Evolutionary conservation across 2,797 vertebrate genomes (phyloP).

Genomic region (Okamejei kenojei): DNA sequence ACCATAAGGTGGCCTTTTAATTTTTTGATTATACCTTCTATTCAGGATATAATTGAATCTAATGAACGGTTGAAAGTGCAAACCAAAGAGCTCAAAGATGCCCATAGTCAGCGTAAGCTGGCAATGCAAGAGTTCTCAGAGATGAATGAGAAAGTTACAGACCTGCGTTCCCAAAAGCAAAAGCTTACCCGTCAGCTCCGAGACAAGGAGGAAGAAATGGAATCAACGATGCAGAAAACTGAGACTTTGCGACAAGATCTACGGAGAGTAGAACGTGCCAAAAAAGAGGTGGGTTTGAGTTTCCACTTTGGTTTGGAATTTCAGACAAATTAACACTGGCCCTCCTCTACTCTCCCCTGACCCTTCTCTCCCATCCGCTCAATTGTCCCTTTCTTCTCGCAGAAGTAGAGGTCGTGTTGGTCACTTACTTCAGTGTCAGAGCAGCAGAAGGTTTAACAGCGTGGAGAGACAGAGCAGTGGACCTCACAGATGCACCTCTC

Average conservation of each 20-base stretch:
- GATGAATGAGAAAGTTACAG: slow-evolving; percentile 87
- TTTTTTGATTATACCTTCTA: background rate
- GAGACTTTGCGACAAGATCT: slow-evolving; percentile 88
- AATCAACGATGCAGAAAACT: slow-evolving; percentile 80
- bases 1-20: background rate
- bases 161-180: slow-evolving; percentile 88
- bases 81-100: slow-evolving; percentile 94
- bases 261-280: slow-evolving; percentile 87
- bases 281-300: slow-evolving; percentile 84
- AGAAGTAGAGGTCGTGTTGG: background rate
- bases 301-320: background rate
- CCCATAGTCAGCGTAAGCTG: slow-evolving; percentile 90
- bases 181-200: slow-evolving; percentile 85
- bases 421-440: background rate
- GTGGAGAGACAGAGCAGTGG: background rate
- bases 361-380: background rate
- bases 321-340: background rate
- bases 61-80: slow-evolving; percentile 76
- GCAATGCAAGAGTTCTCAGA: slow-evolving; percentile 95
- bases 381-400: background rate
- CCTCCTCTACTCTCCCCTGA: background rate
- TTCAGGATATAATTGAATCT: slow-evolving; percentile 68
- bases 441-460: no score
- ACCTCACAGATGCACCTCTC: background rate
- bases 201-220: slow-evolving; percentile 95